Conservation (phyloP, 2,888 invertebrate species). For the Eupithecia centaureata region DNA sequence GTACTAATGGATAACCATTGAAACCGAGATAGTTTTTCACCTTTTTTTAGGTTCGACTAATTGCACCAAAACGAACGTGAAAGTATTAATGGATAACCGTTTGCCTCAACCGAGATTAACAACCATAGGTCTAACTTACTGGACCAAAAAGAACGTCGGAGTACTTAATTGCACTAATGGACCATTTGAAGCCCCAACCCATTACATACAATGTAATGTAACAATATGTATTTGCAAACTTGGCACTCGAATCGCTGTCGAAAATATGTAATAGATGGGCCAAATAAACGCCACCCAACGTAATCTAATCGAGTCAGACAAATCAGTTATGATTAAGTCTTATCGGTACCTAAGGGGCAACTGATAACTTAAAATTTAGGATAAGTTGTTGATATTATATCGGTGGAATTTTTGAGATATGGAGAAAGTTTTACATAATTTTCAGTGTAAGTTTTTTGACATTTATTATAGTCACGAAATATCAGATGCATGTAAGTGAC, state of each 20-base stretch:
- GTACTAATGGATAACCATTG: too few species aligned
- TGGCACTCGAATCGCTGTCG: neutral
- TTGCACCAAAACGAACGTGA: too few species aligned
- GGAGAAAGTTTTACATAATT: conserved; percentile 1
- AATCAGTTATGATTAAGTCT: neutral
- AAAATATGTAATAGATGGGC: conserved; percentile 1
- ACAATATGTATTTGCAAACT: neutral
- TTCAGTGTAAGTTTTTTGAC: neutral
- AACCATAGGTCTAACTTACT: neutral
- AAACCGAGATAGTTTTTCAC: too few species aligned
- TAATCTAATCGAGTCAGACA: neutral
- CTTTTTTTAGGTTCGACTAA: too few species aligned
- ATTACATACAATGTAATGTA: neutral
- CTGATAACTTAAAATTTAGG: neutral
- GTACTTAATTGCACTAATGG: too few species aligned
- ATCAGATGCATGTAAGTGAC: too few species aligned
- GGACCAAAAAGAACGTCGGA: too few species aligned
- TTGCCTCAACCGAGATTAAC: neutral
- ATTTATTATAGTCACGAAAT: too few species aligned
- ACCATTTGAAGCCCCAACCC: too few species aligned
- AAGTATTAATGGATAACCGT: too few species aligned
- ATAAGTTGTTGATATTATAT: neutral
- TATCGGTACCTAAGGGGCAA: neutral
- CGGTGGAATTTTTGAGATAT: conserved; percentile 6
- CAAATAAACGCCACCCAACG: neutral